Evolutionary conservation across 2,113 vertebrate species (phyloP).

Genomic region (Capreolus pygargus): DNA sequence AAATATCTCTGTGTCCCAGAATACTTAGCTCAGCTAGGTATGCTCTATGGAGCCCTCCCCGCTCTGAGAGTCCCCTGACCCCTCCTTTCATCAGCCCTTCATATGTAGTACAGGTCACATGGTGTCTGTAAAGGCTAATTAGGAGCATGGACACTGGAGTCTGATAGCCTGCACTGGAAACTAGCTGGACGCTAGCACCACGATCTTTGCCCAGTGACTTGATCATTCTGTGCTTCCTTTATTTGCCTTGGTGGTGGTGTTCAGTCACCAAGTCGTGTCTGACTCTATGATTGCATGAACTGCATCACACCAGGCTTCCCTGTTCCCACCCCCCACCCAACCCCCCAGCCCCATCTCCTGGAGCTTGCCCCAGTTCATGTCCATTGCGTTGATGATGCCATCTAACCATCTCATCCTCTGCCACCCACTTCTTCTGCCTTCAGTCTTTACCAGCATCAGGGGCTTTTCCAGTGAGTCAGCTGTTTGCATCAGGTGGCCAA

Average conservation of each 20-base stretch:
- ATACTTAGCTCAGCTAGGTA: background rate
- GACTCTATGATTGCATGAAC: background rate
- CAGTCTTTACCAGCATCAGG: background rate
- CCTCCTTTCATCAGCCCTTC: background rate
- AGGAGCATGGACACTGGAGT: background rate
- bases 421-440: background rate
- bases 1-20: background rate
- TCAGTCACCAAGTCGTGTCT: background rate
- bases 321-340: background rate
- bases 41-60: background rate
- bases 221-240: background rate
- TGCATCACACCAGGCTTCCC: background rate
- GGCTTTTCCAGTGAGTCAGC: background rate
- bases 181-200: background rate
- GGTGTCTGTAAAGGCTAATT: background rate
- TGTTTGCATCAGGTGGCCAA: background rate
- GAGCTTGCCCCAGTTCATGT: background rate
- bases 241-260: background rate
- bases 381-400: background rate
- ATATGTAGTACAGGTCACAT: background rate
- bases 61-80: background rate
- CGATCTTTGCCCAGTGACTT: background rate
- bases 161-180: background rate
- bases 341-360: background rate
- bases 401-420: background rate